Base-by-base conservation (phyloP, 2,888 invertebrate genomes). In the Elmis aenea region DNA sequence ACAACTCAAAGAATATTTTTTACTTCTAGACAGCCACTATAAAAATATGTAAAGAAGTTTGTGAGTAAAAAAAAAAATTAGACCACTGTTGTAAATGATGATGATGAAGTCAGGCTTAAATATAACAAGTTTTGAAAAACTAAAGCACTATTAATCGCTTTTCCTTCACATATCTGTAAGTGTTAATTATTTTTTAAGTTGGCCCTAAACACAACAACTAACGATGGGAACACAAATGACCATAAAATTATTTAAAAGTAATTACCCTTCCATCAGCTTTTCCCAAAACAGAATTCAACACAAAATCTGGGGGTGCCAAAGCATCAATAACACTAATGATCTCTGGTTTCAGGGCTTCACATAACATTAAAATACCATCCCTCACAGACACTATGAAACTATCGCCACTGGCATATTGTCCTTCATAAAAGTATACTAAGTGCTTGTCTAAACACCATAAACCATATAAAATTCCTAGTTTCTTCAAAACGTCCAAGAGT, bases 221-320 rank as follows among this genome's bases (percentile, higher is more conserved):
- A 18, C 20, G 6, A 24, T 5, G 9, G 9, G 5, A 24, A 10
- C 5, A 24, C 5, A 8, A 8, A 24, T 24, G 5, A 25, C 15
- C 10, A 13, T n/a, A 26, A 18, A 9, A 26, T 8, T 3, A 6
- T 10, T 30, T 35, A 25, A 5, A 18, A 18, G 13, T 8, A 57
- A 66, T 66, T 56, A 86, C 87, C 71, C 81, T 76, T 45, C 94
- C 94, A 71, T 93, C 87, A 14, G 90, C 82, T 57, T 73, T 77
- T 31, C 88, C 94, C 10, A 94, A 73, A 18, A 86, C 83, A 0
- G 93, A 93, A 67, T 91, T 86, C 8, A 94, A 71, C 18, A 91
- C 80, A 62, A 86, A 92, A 69, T 94, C 94, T 0, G 93, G 85
- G 1, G 91, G 91, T 2, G 93, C 86, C 13, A 94, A 72, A 14